These are phyloP conservation scores for Hirundo rustica DNA, from an alignment of 2,797 vertebrate species.

Conservation along the genomic window DNA sequence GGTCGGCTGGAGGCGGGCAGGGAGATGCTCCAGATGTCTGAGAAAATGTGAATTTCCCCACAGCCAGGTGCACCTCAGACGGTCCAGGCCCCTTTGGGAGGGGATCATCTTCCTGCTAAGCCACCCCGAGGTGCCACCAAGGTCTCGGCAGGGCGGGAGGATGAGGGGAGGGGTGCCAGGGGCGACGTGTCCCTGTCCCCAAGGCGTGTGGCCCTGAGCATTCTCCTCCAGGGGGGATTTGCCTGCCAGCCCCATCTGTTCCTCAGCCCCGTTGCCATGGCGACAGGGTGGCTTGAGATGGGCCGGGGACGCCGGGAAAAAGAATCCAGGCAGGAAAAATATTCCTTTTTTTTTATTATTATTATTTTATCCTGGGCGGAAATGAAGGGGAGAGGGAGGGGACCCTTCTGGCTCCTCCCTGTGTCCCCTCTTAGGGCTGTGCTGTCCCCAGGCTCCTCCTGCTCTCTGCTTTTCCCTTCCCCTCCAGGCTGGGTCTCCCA, in stretches of 20 bases:
- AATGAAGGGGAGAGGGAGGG: background rate
- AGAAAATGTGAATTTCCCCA: fast-evolving
- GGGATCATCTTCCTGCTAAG: fast-evolving
- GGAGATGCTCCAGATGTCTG: background rate
- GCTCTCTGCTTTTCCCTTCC: background rate
- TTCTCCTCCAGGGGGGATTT: constrained; percentile 83
- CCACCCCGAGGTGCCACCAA: background rate
- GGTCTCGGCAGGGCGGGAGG: fast-evolving
- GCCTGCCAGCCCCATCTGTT: constrained; percentile 92
- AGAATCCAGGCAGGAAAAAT: constrained; percentile 3
- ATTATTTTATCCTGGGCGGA: background rate
- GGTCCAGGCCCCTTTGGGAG: background rate
- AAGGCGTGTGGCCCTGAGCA: background rate
- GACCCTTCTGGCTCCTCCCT: background rate
- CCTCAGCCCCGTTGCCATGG: constrained; percentile 86
- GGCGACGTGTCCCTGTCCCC: background rate
- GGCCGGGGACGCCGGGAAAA: constrained; percentile 74
- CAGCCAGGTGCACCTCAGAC: background rate
- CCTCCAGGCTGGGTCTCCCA: background rate
- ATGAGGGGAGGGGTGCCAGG: fast-evolving
- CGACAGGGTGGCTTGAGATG: constrained; percentile 87
- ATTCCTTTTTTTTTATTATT: background rate
- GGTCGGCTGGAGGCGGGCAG: background rate
- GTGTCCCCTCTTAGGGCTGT: background rate
- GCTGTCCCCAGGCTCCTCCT: background rate